These are phyloP conservation scores for Cotesia chilonis DNA, from an alignment of 1,140 invertebrate genomes.

Conservation along the genomic window DNA sequence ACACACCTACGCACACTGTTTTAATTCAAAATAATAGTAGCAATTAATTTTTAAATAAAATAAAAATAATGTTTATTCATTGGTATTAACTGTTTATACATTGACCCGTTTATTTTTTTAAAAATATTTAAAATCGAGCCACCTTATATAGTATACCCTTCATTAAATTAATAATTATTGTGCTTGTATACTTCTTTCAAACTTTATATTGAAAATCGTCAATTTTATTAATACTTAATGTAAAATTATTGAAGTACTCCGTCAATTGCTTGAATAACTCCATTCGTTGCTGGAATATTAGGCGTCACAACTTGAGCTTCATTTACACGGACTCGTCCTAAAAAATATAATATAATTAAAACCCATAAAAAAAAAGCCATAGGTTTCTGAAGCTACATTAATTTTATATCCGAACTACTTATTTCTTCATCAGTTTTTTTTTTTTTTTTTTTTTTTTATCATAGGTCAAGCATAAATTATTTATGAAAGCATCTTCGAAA, in stretches of 20 bases:
- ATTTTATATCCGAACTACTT: not conserved
- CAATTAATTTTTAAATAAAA: no score
- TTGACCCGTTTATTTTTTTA: not conserved
- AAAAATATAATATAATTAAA: conserved; percentile 37
- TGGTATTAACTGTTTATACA: not conserved
- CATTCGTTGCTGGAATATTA: conserved; percentile 87
- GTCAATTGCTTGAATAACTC: conserved; percentile 87
- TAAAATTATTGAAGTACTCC: conserved; percentile 69
- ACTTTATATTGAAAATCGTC: conserved; percentile 9
- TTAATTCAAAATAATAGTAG: no score
- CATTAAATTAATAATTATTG: not conserved
- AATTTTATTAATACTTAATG: not conserved
- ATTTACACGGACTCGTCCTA: conserved; percentile 84
- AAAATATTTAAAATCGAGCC: not conserved
- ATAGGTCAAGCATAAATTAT: not conserved
- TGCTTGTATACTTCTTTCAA: not conserved
- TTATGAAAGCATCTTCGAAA: no score
- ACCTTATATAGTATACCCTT: no score
- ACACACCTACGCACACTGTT: no score
- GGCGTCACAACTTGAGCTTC: conserved; percentile 78
- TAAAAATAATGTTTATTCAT: no score
- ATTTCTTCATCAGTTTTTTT: not conserved
- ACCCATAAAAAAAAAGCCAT: not conserved
- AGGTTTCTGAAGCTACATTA: no score
- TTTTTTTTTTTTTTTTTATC: not conserved